Conservation (phyloP, 2,797 vertebrate genomes). For the Acrossocheilus fasciatus region DNA sequence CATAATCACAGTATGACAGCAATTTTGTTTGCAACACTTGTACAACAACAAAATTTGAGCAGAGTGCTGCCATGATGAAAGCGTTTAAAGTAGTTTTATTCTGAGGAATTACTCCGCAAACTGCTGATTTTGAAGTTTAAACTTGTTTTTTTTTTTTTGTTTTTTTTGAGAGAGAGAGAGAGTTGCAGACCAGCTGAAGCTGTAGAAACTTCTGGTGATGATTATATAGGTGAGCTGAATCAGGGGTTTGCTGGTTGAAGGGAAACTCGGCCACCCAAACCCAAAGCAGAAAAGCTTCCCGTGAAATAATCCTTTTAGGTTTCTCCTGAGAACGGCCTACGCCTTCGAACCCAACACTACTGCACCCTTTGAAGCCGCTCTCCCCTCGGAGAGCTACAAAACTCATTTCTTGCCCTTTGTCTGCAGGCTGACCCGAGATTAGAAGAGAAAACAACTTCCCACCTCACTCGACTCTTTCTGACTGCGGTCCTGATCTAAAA, state of each 20-base stretch:
- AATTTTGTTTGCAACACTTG: conserved; percentile 23
- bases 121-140: conserved; percentile 27
- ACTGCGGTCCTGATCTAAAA: background rate
- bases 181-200: conserved; percentile 6
- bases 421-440: conserved; percentile 30
- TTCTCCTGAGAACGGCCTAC: conserved; percentile 15
- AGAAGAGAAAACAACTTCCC: conserved; percentile 9
- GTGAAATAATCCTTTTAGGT: conserved; percentile 25
- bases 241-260: conserved; percentile 2
- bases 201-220: conserved; percentile 18
- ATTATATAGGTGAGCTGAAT: conserved; percentile 44
- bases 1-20: conserved; percentile 33
- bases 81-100: background rate
- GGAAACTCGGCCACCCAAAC: conserved; percentile 31
- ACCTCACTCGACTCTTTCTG: background rate
- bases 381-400: conserved; percentile 25
- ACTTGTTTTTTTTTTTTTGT: background rate
- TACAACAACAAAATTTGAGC: conserved; percentile 13
- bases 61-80: background rate
- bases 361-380: conserved; percentile 17
- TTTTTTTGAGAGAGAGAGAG: background rate
- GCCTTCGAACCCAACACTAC: background rate
- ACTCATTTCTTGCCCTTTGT: conserved; percentile 25
- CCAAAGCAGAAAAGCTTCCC: conserved; percentile 36
- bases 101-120: background rate